Percentiles rank a stretch among this genome's conserved stretches.
phyloP scores from a whole-genome alignment of 37 sponge, comb jelly and placozoan species.

The Spongia lamella region DNA sequence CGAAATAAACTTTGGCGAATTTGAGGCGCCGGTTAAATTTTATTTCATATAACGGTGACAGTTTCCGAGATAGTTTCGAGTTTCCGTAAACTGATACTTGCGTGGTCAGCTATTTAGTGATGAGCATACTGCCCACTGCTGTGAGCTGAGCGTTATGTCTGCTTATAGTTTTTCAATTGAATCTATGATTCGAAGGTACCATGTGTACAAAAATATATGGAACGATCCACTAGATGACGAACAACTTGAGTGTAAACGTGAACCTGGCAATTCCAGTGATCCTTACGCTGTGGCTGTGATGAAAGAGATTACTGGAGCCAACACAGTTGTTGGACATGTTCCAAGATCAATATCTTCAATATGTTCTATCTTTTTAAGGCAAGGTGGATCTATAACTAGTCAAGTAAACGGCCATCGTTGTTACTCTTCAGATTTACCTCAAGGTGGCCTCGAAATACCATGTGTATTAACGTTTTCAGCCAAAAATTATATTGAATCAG shows the following conservation, averaged over 20 bases:
- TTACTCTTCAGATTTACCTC: constrained; percentile 19
- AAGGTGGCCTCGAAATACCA: too few species aligned
- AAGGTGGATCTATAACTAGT: constrained; percentile 15
- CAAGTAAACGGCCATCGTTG: constrained; percentile 18
- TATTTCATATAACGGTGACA: too few species aligned
- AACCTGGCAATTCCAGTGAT: constrained; percentile 18
- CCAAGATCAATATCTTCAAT: constrained; percentile 32
- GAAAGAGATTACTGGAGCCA: background rate
- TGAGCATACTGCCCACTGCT: too few species aligned
- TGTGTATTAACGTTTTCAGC: constrained; percentile 33
- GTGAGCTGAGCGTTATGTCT: too few species aligned
- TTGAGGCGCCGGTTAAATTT: too few species aligned
- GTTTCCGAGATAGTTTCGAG: too few species aligned
- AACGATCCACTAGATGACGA: constrained; percentile 16
- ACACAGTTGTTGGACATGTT: constrained; percentile 55
- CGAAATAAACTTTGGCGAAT: too few species aligned
- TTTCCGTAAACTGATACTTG: too few species aligned
- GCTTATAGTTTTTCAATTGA: constrained; percentile 9
- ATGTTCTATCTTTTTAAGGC: constrained; percentile 33
- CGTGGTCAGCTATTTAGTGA: too few species aligned
- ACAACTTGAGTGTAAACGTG: constrained; percentile 25
- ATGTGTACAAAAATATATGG: constrained; percentile 33
- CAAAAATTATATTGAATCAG: background rate
- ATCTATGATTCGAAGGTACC: constrained; percentile 9
- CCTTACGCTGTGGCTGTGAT: constrained; percentile 38